Evolutionary conservation across 2,113 vertebrate species (phyloP).

Genomic region (Herpetotheres cachinnans): DNA sequence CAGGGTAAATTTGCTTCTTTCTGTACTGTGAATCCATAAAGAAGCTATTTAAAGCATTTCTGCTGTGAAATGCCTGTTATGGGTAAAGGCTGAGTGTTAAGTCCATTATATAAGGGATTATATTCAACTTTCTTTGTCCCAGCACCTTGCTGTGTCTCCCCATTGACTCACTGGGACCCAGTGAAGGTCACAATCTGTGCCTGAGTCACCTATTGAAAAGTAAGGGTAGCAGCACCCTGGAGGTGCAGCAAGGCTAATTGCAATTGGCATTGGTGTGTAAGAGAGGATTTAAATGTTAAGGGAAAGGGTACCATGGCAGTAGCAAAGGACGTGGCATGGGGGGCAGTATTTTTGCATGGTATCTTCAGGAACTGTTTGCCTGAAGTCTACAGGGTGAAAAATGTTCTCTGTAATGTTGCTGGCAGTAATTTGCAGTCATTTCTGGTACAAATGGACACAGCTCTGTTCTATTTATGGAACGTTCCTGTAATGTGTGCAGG

Average conservation of each 20-base stretch:
- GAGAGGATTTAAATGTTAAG: neutral
- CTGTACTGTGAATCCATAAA: neutral
- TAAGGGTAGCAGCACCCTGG: neutral
- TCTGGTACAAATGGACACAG: constrained; percentile 28
- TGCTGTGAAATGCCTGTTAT: neutral
- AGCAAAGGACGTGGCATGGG: neutral
- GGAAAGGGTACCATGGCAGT: neutral
- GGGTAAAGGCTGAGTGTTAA: neutral
- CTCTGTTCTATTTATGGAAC: constrained; percentile 31
- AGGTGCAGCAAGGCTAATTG: neutral
- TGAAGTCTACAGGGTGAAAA: constrained; percentile 16
- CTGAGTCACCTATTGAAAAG: neutral
- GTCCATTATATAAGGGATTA: neutral
- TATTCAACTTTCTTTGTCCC: neutral
- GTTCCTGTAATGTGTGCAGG: neutral
- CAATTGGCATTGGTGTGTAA: neutral
- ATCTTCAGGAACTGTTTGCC: neutral
- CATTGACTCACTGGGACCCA: neutral
- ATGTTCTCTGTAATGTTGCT: neutral
- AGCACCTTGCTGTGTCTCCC: neutral
- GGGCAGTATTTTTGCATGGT: neutral
- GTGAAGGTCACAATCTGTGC: neutral
- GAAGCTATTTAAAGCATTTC: neutral
- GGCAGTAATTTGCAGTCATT: constrained; percentile 20
- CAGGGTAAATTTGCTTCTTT: neutral